Conservation (phyloP, 2,113 vertebrate genomes). For the Cichladusa arquata region DNA sequence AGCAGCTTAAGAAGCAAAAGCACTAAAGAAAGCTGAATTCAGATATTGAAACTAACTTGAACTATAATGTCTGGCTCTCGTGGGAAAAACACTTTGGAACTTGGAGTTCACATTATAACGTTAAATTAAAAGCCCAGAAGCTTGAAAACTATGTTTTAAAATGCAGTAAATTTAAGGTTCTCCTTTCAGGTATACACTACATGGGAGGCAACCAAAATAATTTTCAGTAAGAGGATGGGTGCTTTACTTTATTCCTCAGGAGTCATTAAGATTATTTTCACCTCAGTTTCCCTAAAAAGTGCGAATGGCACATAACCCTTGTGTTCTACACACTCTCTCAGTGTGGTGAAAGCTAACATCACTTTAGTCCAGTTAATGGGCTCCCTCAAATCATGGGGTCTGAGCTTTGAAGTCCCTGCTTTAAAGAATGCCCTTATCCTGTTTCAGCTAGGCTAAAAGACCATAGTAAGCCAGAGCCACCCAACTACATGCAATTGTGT, state of each 20-base stretch:
- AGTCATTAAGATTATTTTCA: neutral
- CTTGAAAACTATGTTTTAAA: neutral
- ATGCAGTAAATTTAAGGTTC: neutral
- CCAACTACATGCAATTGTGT: neutral
- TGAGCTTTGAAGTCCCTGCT: neutral
- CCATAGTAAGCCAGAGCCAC: conserved; percentile 12
- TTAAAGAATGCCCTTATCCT: neutral
- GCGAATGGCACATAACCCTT: neutral
- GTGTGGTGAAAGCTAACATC: neutral
- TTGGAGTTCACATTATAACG: neutral
- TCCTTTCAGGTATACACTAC: neutral
- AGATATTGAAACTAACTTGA: neutral
- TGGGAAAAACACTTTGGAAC: neutral
- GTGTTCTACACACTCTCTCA: too few relatives aligned
- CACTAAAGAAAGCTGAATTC: neutral
- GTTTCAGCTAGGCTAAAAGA: neutral
- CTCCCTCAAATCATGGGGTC: neutral
- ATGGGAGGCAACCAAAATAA: neutral
- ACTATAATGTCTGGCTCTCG: neutral
- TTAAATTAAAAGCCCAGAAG: neutral
- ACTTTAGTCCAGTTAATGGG: neutral
- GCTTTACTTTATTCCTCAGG: neutral
- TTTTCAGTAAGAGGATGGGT: neutral
- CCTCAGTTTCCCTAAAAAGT: neutral
- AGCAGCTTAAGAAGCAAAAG: neutral